phyloP scores from a whole-genome alignment of 2,113 vertebrate genomes.

The Trematocara zebra region DNA sequence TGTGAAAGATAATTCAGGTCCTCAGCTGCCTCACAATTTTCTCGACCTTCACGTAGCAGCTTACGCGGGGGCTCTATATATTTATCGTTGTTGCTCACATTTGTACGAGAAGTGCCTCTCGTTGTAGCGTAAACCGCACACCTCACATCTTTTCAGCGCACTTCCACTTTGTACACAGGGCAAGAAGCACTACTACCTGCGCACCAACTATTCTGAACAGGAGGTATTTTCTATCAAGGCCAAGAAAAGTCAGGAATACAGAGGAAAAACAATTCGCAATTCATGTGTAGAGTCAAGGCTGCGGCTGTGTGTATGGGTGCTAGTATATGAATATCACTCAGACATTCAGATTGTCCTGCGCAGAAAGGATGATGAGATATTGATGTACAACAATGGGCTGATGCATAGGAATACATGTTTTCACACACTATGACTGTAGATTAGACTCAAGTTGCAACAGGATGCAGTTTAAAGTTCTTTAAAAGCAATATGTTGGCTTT shows the following conservation, averaged over 20 bases:
- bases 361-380: constrained; percentile 8
- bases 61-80: neutral
- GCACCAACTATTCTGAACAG: constrained; percentile 16
- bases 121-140: neutral
- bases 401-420: neutral
- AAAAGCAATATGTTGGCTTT: neutral
- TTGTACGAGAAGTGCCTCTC: neutral
- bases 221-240: constrained; percentile 39
- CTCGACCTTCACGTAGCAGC: constrained; percentile 4
- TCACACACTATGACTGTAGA: neutral
- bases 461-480: neutral
- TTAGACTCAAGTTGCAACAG: neutral
- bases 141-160: neutral
- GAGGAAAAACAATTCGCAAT: constrained; percentile 31
- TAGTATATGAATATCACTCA: neutral
- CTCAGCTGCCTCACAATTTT: neutral
- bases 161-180: neutral
- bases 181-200: neutral
- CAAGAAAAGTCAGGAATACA: constrained; percentile 2
- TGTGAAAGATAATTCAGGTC: neutral
- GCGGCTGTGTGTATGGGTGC: neutral
- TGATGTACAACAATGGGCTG: neutral
- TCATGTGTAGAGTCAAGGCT: constrained; percentile 8
- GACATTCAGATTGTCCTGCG: neutral
- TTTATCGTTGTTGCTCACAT: constrained; percentile 15